A percentile compares a stretch with the other conserved stretches of the same genome.
These are phyloP conservation scores for Harpagifer antarcticus DNA, from an alignment of 2,797 vertebrate species.

Conservation along the genomic window DNA sequence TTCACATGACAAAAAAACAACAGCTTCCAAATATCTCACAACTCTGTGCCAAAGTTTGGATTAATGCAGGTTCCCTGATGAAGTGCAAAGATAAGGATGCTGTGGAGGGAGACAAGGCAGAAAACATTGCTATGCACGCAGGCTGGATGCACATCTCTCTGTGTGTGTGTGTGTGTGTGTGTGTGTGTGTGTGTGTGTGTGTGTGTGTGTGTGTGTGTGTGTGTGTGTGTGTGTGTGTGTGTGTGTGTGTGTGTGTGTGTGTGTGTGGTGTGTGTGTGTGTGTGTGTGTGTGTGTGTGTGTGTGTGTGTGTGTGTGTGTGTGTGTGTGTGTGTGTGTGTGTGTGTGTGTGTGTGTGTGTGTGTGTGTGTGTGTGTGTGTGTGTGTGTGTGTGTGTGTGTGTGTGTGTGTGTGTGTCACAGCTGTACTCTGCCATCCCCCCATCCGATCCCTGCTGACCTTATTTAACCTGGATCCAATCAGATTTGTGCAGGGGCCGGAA, in stretches of 20 bases:
- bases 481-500: slow-evolving; percentile 55
- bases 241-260: slow-evolving; percentile 16
- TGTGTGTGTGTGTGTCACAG: slow-evolving; percentile 1
- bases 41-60: neutral
- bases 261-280: slow-evolving; percentile 15
- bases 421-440: slow-evolving; percentile 9
- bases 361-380: slow-evolving; percentile 16
- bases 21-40: neutral
- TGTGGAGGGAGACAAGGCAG: neutral
- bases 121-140: slow-evolving; percentile 4
- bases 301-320: neutral
- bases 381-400: slow-evolving; percentile 16
- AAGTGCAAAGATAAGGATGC: neutral
- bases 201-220: slow-evolving; percentile 15
- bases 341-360: slow-evolving; percentile 12
- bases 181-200: neutral
- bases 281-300: slow-evolving; percentile 8
- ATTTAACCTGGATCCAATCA: slow-evolving; percentile 69
- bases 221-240: slow-evolving; percentile 14
- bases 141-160: neutral
- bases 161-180: neutral
- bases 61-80: neutral
- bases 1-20: neutral
- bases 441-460: slow-evolving; percentile 60
- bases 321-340: slow-evolving; percentile 16